These are phyloP conservation scores for Stenopsyche tienmushanensis DNA, from an alignment of 1,140 invertebrate species.

Conservation along the genomic window DNA sequence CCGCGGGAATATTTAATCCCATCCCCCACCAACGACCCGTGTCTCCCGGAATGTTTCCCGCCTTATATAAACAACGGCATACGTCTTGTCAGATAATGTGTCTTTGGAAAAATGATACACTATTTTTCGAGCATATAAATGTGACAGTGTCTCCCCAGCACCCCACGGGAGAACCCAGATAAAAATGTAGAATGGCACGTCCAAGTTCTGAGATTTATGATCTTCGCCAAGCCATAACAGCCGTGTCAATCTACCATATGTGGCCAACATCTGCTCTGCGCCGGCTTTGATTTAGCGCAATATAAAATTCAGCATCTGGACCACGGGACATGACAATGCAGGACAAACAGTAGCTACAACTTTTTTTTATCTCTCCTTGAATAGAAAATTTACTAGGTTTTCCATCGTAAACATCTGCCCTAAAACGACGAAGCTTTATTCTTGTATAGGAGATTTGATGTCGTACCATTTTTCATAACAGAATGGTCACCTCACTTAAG, in stretches of 20 bases:
- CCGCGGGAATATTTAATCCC: too few relatives aligned
- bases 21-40: too few relatives aligned
- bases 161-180: background rate
- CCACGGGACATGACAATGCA: too few relatives aligned
- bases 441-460: too few relatives aligned
- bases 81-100: background rate
- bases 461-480: too few relatives aligned
- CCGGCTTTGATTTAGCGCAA: background rate
- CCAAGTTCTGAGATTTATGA: background rate
- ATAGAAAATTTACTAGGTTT: too few relatives aligned
- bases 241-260: background rate
- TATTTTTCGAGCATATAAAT: background rate
- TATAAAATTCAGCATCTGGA: background rate
- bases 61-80: background rate
- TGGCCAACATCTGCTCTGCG: background rate
- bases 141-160: background rate
- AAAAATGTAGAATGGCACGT: background rate
- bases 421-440: too few relatives aligned
- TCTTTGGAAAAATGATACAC: background rate
- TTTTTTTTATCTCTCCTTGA: background rate
- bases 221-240: background rate
- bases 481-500: too few relatives aligned
- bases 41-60: too few relatives aligned
- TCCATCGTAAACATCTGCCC: too few relatives aligned
- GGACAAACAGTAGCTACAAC: background rate